Evolutionary conservation across 1,140 invertebrate species (phyloP).

Genomic region (Tetramorium simillimum): DNA sequence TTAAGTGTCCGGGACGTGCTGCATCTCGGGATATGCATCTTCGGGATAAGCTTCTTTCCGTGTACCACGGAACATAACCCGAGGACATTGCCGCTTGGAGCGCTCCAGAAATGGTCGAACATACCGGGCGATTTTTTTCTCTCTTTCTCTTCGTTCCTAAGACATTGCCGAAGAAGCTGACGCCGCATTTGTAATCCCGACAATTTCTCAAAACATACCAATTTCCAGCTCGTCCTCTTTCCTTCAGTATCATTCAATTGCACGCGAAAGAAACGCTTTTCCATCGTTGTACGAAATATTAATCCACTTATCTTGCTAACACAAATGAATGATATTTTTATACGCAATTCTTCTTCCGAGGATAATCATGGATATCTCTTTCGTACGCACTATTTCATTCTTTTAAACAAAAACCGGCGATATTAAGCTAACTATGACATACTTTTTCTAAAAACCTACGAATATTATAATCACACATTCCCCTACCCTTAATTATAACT

Average conservation of each 20-base stretch:
- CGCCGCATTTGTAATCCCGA: not conserved
- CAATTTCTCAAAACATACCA: slow-evolving; percentile 48
- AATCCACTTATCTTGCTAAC: not conserved
- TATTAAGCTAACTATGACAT: not conserved
- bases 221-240: not conserved
- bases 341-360: not conserved
- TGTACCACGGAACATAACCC: slow-evolving; percentile 69
- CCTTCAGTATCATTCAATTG: not conserved
- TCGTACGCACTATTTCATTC: not conserved
- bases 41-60: slow-evolving; percentile 72
- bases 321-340: slow-evolving; percentile 30
- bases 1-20: slow-evolving; percentile 57
- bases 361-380: not conserved
- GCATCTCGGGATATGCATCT: slow-evolving; percentile 61
- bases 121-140: not conserved
- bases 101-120: slow-evolving; percentile 44
- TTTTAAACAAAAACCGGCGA: not conserved
- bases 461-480: no score
- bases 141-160: slow-evolving; percentile 12
- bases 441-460: not conserved
- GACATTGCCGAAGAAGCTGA: slow-evolving; percentile 28
- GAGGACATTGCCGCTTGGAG: slow-evolving; percentile 57
- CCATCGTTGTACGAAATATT: not conserved
- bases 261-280: not conserved
- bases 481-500: not conserved